A percentile compares a stretch with the other conserved stretches of the same genome.
Evolutionary conservation across 1,140 invertebrate genomes (phyloP).

Genomic region (Sitobion miscanthi): DNA sequence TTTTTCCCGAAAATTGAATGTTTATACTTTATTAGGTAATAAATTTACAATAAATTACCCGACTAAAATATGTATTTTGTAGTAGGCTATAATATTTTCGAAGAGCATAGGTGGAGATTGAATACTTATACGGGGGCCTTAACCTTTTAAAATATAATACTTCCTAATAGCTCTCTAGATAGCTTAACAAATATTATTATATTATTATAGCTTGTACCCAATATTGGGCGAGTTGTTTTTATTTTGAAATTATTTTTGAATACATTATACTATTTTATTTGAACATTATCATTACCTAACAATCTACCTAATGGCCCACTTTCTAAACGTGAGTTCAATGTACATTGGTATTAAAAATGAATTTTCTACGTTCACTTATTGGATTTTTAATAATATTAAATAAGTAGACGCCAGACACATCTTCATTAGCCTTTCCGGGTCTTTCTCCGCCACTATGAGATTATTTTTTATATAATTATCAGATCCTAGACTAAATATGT

Average conservation of each 20-base stretch:
- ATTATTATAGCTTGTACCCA: not conserved
- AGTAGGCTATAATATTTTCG: not conserved
- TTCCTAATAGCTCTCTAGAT: not conserved
- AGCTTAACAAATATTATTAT: not conserved
- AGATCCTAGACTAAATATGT: not conserved
- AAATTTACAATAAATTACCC: not conserved
- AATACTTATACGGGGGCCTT: not conserved
- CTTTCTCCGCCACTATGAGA: not conserved
- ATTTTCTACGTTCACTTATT: not conserved
- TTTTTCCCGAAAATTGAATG: not conserved
- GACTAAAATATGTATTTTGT: not conserved
- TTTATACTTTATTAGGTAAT: not conserved
- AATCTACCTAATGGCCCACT: not conserved
- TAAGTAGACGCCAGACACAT: not conserved
- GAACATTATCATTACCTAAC: not conserved
- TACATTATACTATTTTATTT: not conserved
- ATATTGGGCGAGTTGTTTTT: not conserved
- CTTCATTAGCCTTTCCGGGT: not conserved
- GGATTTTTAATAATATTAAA: not conserved
- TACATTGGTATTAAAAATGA: not conserved
- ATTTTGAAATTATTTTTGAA: not conserved
- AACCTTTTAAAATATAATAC: not conserved
- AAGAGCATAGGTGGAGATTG: not conserved
- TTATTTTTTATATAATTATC: slow-evolving; percentile 1
- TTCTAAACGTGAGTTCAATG: not conserved